Percentiles rank a stretch among this genome's conserved stretches.
phyloP scores from a whole-genome alignment of 1,140 invertebrate species.

The Diachasmimorpha longicaudata region DNA sequence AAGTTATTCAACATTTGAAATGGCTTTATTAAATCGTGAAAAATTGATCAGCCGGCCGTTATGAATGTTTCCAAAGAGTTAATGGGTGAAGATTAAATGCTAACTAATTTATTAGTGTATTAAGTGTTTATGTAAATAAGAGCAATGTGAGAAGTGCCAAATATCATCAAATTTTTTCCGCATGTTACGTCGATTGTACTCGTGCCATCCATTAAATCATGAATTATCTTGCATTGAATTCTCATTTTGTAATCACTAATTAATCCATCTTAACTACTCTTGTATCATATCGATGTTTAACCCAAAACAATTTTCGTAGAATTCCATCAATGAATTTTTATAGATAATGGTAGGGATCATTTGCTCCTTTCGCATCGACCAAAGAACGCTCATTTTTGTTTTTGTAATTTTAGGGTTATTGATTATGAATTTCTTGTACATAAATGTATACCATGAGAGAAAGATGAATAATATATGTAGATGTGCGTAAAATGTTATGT shows the following conservation, averaged over 20 bases:
- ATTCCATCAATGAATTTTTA: not conserved
- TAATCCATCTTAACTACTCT: not conserved
- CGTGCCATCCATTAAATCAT: not conserved
- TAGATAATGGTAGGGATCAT: not conserved
- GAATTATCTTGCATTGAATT: not conserved
- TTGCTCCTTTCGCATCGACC: not conserved
- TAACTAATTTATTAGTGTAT: conserved; percentile 11
- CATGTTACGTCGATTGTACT: not conserved
- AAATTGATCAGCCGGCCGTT: conserved; percentile 11
- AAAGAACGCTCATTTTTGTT: not conserved
- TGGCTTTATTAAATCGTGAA: not conserved
- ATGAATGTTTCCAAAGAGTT: not conserved
- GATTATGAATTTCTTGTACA: conserved; percentile 14
- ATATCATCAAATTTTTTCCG: conserved; percentile 7
- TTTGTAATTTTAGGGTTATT: not conserved
- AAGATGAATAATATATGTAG: not conserved
- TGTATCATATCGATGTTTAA: not conserved
- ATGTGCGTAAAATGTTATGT: not conserved
- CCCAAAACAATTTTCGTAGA: not conserved
- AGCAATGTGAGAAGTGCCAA: conserved; percentile 42
- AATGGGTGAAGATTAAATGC: not conserved
- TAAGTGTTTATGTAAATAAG: conserved; percentile 28
- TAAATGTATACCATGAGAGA: conserved; percentile 12
- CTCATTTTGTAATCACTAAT: not conserved
- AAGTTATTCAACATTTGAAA: conserved; percentile 15